These are phyloP conservation scores for Chrysogorgia sp. DNA, from an alignment of 92 coral and sea anemone genomes.

Conservation along the genomic window DNA sequence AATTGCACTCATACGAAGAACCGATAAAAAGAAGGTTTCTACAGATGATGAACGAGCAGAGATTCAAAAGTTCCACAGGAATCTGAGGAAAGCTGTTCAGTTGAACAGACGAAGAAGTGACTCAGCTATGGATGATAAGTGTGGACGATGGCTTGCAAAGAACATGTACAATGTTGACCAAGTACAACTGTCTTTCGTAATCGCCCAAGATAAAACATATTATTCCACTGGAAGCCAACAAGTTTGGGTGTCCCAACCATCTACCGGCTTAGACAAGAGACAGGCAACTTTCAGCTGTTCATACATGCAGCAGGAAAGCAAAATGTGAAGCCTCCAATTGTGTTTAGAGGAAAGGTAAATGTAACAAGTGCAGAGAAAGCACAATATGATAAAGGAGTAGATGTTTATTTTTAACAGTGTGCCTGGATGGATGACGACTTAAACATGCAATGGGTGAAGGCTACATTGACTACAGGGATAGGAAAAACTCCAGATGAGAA, in stretches of 20 bases:
- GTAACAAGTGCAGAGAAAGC: slow-evolving; percentile 48
- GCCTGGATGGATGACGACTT: slow-evolving; percentile 61
- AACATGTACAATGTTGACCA: slow-evolving; percentile 57
- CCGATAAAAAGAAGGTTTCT: slow-evolving; percentile 40
- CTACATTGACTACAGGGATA: slow-evolving; percentile 53
- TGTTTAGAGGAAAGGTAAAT: slow-evolving; percentile 60
- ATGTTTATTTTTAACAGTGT: slow-evolving; percentile 45
- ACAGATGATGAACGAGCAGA: slow-evolving; percentile 42
- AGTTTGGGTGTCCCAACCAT: slow-evolving; percentile 19
- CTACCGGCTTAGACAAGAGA: slow-evolving; percentile 46
- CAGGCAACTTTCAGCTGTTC: slow-evolving; percentile 47
- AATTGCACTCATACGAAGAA: not conserved
- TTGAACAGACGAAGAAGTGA: slow-evolving; percentile 36
- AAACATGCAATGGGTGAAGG: slow-evolving; percentile 51
- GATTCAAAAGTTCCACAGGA: slow-evolving; percentile 44
- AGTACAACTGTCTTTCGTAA: slow-evolving; percentile 59
- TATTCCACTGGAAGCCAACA: not conserved
- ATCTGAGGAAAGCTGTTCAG: slow-evolving; percentile 48
- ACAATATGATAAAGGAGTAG: slow-evolving; percentile 50
- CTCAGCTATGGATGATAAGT: slow-evolving; percentile 24
- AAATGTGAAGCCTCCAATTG: slow-evolving; percentile 60
- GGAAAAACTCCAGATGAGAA: slow-evolving; percentile 52
- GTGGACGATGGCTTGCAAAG: slow-evolving; percentile 58
- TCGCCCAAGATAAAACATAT: slow-evolving; percentile 5
- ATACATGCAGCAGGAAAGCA: slow-evolving; percentile 59